Evolutionary conservation across 2,888 invertebrate genomes (phyloP).

Genomic region (Venusia cambrica): DNA sequence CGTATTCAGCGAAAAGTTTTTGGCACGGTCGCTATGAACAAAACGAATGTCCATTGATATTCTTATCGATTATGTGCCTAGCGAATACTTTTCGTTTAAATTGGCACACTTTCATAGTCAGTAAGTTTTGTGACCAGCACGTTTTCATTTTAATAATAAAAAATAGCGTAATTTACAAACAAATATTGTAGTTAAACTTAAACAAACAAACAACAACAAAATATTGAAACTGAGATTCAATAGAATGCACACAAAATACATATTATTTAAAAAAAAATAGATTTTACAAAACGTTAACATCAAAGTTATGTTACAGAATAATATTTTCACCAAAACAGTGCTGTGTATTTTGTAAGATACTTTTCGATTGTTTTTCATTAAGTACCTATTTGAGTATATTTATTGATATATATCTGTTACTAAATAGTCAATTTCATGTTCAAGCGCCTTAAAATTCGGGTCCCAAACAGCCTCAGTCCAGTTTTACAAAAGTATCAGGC

Average conservation of each 20-base stretch:
- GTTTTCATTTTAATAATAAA: slow-evolving; percentile 24
- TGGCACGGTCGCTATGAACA: slow-evolving; percentile 13
- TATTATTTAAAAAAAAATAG: not conserved
- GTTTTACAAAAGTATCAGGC: slow-evolving; percentile 6
- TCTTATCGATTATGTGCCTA: too few relatives aligned
- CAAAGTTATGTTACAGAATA: too few relatives aligned
- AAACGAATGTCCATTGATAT: slow-evolving; percentile 10
- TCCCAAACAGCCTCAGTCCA: too few relatives aligned
- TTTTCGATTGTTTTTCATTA: slow-evolving; percentile 5
- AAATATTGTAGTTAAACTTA: too few relatives aligned
- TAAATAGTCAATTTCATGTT: slow-evolving; percentile 1
- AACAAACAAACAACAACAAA: not conserved
- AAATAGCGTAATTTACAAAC: too few relatives aligned
- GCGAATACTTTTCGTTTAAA: too few relatives aligned
- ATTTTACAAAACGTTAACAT: too few relatives aligned
- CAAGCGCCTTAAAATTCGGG: slow-evolving; percentile 7
- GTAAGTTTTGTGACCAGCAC: slow-evolving; percentile 63
- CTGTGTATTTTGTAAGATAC: slow-evolving; percentile 15
- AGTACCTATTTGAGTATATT: not conserved
- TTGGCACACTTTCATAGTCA: too few relatives aligned
- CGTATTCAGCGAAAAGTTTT: not conserved
- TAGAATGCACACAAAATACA: slow-evolving; percentile 1
- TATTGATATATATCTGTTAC: too few relatives aligned
- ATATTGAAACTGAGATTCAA: slow-evolving; percentile 4
- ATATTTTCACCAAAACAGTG: slow-evolving; percentile 8